phyloP scores from a whole-genome alignment of 2,888 invertebrate genomes.

The Hyppa rectilinea region DNA sequence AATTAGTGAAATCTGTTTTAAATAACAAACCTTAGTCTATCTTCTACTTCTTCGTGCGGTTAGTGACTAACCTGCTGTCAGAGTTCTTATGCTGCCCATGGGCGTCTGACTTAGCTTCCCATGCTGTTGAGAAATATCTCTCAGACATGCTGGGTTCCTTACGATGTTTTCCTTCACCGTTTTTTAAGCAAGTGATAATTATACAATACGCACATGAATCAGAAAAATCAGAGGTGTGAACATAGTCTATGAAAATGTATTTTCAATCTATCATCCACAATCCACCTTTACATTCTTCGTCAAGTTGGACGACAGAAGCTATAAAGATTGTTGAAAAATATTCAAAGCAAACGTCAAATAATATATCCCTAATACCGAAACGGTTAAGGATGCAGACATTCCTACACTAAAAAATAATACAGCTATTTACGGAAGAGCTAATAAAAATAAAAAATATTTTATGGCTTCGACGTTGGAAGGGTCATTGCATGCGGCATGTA shows the following conservation, averaged over 20 bases:
- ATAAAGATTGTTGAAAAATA: neutral
- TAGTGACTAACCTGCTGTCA: too few species aligned
- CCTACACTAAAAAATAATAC: conserved; percentile 3
- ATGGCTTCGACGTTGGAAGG: conserved; percentile 25
- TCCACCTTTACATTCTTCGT: neutral
- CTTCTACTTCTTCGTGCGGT: too few species aligned
- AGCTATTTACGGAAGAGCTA: conserved; percentile 34
- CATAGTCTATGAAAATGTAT: neutral
- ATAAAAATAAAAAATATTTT: conserved; percentile 24
- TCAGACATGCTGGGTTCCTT: too few species aligned
- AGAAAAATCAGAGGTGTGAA: too few species aligned
- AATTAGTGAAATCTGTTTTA: neutral
- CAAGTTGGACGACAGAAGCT: neutral
- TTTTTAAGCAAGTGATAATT: too few species aligned
- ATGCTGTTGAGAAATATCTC: too few species aligned
- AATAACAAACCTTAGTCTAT: neutral
- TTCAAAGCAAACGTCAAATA: neutral
- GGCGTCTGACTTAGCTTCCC: too few species aligned
- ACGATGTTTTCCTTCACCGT: too few species aligned
- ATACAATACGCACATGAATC: too few species aligned
- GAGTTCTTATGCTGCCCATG: too few species aligned
- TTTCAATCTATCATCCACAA: neutral
- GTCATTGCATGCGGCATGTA: conserved; percentile 36
- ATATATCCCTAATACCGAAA: neutral
- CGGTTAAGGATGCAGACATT: conserved; percentile 2